Conservation (phyloP, 1,140 invertebrate genomes). For the Trissolcus basalis region DNA sequence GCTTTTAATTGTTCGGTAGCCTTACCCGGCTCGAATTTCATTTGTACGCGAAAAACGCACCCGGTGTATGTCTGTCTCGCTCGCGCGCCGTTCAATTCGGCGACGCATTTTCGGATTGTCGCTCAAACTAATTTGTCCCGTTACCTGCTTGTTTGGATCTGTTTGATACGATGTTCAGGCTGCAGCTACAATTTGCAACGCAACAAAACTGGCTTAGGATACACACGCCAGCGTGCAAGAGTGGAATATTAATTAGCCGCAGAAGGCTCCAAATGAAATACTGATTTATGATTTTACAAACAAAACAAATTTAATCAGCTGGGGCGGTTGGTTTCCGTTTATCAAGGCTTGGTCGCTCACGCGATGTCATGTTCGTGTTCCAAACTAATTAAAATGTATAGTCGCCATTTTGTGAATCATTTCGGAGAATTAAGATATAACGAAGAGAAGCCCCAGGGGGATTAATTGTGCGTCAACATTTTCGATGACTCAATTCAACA, state of each 20-base stretch:
- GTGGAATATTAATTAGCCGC: conserved; percentile 14
- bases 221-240: not conserved
- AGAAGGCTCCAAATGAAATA: conserved; percentile 19
- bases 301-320: conserved; percentile 7
- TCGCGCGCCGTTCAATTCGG: not conserved
- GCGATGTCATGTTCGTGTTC: not conserved
- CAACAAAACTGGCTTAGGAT: conserved; percentile 9
- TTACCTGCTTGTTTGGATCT: not conserved
- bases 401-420: not conserved
- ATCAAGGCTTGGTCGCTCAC: not conserved
- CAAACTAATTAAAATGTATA: too few relatives aligned
- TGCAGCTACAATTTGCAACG: conserved; percentile 8
- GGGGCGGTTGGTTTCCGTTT: not conserved
- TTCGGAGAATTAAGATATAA: too few relatives aligned
- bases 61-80: too few relatives aligned
- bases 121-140: conserved; percentile 12
- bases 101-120: conserved; percentile 4
- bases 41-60: too few relatives aligned
- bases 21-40: too few relatives aligned
- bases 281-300: conserved; percentile 11
- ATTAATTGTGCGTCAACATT: too few relatives aligned
- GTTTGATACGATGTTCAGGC: conserved; percentile 4
- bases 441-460: too few relatives aligned
- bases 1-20: too few relatives aligned
- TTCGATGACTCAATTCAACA: too few relatives aligned